A percentile compares a stretch with the other conserved stretches of the same genome.
Evolutionary conservation across 2,888 invertebrate genomes (phyloP).

Genomic region (Drosophila emarginata): DNA sequence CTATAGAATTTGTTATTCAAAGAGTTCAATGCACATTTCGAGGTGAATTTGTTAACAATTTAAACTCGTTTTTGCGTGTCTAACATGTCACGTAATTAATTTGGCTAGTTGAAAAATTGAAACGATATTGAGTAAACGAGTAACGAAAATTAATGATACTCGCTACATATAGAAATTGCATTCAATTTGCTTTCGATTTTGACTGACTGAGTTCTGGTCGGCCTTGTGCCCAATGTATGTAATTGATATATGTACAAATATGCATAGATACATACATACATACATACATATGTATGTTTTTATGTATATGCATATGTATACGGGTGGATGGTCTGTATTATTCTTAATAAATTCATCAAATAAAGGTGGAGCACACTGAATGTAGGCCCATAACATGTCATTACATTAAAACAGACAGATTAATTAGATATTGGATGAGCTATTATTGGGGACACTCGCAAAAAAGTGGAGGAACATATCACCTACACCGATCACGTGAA

Average conservation of each 20-base stretch:
- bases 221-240: conserved; percentile 67
- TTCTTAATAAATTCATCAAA: conserved; percentile 7
- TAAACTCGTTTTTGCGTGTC: conserved; percentile 44
- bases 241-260: conserved; percentile 59
- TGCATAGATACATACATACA: too few relatives aligned
- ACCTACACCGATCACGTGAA: too few relatives aligned
- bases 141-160: conserved; percentile 26
- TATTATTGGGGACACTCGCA: too few relatives aligned
- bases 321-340: conserved; percentile 19
- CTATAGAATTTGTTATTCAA: conserved; percentile 13
- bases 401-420: neutral
- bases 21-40: conserved; percentile 74
- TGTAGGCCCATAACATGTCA: neutral
- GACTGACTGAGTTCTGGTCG: conserved; percentile 42
- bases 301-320: conserved; percentile 17
- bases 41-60: conserved; percentile 63
- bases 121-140: conserved; percentile 31
- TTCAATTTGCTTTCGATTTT: conserved; percentile 28
- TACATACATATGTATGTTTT: conserved; percentile 37
- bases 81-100: conserved; percentile 64
- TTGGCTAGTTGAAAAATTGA: conserved; percentile 18
- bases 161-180: conserved; percentile 13
- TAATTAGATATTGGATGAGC: too few relatives aligned
- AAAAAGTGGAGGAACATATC: too few relatives aligned
- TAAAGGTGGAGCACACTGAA: neutral